Evolutionary conservation across 2,113 vertebrate species (phyloP), one percentile per base, ranked within the genome.

Genomic region (Cyphomyrus plagiostoma): DNA sequence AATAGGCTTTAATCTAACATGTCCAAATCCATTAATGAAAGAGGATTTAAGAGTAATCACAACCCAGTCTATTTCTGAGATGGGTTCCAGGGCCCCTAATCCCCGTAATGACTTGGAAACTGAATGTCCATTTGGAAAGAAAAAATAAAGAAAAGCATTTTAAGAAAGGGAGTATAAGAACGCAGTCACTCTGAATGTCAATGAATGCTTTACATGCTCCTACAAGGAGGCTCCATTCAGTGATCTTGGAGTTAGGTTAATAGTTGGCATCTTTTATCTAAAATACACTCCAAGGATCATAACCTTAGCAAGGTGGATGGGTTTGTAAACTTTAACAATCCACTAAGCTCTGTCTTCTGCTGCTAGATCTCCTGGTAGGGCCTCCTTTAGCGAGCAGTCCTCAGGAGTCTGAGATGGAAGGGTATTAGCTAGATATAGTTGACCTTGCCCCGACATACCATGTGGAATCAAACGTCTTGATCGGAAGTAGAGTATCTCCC

Each of bases 41-140:
- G 87, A 70, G 87, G 87, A 88, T 88, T 88, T 88, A 70, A 88
- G 58, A 74, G 87, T 88, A 88, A 74, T 70, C 62, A 74, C 87
- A 88, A 88, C 21, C 87, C 45, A 88, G 56, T 88, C 39, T 49
- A 58, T 49, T 49, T 88, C 87, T 74, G 62, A 74, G 53, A 74
- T 62, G 58, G 42, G 58, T 70, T 48, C 53, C 15, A 46, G 62
- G 42, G 52, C 21, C 42, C 42, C 49, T 88, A 88, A 88, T 70
- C 62, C 62, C 87, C 45, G 2, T 88, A 70, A 74, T 88, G 58
- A 88, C 35, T 48, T 46, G 62, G 58, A 88, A 70, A 88, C 58
- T 19, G 42, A 26, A 53, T 35, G 87, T 88, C 53, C 87, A 88
- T 88, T 88, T 62, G 52, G 35, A 45, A 30, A 50, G 45, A 86